phyloP scores from a whole-genome alignment of 2,797 vertebrate species.

The Acrossocheilus wenchowensis region DNA sequence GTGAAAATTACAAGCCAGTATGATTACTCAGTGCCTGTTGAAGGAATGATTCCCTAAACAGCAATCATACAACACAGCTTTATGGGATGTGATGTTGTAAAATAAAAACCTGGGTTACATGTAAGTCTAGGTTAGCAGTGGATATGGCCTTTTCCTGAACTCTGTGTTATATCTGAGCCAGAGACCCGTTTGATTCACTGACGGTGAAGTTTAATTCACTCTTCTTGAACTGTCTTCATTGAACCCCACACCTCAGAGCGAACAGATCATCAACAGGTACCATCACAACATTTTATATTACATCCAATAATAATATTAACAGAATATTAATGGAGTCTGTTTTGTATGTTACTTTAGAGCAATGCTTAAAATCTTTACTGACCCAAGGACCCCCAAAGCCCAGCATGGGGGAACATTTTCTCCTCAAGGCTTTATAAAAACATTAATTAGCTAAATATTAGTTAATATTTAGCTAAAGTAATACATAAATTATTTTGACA shows the following conservation, averaged over 20 bases:
- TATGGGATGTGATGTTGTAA: not conserved
- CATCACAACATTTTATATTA: not conserved
- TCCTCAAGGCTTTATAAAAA: not conserved
- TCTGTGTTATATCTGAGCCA: not conserved
- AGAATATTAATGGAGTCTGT: too few relatives aligned
- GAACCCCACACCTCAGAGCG: not conserved
- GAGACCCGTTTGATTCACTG: not conserved
- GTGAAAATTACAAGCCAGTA: not conserved
- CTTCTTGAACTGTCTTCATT: not conserved
- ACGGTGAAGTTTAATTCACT: not conserved
- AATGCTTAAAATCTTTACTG: not conserved
- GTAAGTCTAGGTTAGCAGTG: not conserved
- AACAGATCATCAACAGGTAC: not conserved
- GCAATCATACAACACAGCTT: constrained; percentile 17
- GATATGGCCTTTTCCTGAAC: constrained; percentile 11
- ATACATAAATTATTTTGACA: too few relatives aligned
- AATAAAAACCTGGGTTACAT: constrained; percentile 3
- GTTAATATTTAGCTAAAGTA: not conserved
- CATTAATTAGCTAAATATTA: not conserved
- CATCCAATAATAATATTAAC: not conserved
- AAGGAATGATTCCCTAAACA: not conserved
- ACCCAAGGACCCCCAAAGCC: not conserved
- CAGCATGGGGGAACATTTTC: too few relatives aligned
- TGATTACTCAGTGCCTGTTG: not conserved
- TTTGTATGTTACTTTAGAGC: not conserved